Percentiles rank a stretch among this genome's conserved stretches.
Evolutionary conservation across 2,113 vertebrate species (phyloP).

Genomic region (Arizona elegans): DNA sequence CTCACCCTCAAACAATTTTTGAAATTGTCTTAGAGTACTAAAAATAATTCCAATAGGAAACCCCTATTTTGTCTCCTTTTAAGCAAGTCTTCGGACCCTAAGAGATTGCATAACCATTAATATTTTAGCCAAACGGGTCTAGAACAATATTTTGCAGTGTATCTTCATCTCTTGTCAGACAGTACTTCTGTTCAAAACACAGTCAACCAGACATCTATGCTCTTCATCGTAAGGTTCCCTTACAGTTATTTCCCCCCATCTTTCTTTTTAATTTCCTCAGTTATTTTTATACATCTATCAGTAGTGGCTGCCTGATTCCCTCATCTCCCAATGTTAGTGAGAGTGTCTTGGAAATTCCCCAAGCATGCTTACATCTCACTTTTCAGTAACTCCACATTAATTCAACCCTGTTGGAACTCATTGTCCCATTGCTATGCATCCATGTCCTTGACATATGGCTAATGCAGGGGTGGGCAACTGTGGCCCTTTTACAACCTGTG

Average conservation of each 20-base stretch:
- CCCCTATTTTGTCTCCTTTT: background rate
- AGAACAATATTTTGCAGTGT: background rate
- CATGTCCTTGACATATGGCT: background rate
- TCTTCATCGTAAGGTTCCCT: too few species aligned
- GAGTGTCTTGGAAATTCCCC: background rate
- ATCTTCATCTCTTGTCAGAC: background rate
- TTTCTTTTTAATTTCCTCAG: background rate
- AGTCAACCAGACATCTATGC: background rate
- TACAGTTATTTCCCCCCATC: background rate
- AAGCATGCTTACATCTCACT: background rate
- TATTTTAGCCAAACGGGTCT: background rate
- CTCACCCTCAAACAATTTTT: background rate
- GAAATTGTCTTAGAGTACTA: background rate
- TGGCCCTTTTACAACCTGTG: too few species aligned
- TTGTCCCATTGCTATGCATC: background rate
- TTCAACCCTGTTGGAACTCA: background rate
- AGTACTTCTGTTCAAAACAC: background rate
- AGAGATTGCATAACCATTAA: background rate
- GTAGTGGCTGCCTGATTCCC: background rate
- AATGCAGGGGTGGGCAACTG: background rate
- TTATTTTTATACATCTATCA: background rate
- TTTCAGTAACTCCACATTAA: background rate
- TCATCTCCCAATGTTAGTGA: background rate
- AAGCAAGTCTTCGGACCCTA: background rate
- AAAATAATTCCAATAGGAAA: background rate